These are phyloP conservation scores for Gymnarchus niloticus DNA, from an alignment of 2,113 vertebrate species.

Conservation along the genomic window DNA sequence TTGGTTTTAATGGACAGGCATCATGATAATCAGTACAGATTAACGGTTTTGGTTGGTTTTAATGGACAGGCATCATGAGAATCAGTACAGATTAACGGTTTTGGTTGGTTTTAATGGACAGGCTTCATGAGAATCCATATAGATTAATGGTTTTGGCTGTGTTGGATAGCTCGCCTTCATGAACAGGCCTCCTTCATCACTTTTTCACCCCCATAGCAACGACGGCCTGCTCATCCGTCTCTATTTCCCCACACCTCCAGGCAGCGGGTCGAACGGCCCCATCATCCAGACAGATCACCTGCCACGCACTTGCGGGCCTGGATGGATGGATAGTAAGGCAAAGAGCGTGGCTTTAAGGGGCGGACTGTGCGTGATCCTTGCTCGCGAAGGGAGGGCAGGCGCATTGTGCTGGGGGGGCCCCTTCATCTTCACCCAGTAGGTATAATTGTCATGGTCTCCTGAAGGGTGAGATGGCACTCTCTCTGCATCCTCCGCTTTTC, in stretches of 20 bases:
- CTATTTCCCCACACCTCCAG: not conserved
- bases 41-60: not conserved
- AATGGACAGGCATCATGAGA: not conserved
- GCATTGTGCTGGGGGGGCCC: not conserved
- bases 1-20: not conserved
- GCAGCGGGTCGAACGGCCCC: not conserved
- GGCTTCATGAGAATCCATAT: not conserved
- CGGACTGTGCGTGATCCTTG: not conserved
- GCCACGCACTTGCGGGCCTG: not conserved
- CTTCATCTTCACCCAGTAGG: not conserved
- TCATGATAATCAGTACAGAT: not conserved
- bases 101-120: not conserved
- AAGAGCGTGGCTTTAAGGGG: not conserved
- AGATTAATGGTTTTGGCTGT: not conserved
- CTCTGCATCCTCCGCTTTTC: not conserved
- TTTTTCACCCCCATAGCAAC: not conserved
- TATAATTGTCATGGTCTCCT: not conserved
- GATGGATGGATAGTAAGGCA: not conserved
- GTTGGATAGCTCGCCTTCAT: not conserved
- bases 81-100: not conserved
- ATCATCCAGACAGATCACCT: slow-evolving; percentile 2
- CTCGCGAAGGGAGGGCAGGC: not conserved
- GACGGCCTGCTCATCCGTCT: not conserved
- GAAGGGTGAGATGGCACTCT: not conserved
- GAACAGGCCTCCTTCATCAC: not conserved